These are phyloP conservation scores for Ormyrus nitidulus DNA, from an alignment of 2,888 invertebrate species.

Conservation along the genomic window DNA sequence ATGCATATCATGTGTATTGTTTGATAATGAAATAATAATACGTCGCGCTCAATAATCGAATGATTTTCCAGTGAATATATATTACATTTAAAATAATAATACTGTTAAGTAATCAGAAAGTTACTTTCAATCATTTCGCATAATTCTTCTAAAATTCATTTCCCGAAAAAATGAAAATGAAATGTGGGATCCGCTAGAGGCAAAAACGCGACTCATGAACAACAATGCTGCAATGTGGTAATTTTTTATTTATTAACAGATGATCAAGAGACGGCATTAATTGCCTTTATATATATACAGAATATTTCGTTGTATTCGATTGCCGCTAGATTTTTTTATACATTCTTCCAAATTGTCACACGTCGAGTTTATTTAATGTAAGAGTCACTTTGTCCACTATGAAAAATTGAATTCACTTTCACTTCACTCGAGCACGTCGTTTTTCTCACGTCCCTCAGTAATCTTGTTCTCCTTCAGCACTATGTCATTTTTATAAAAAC, in stretches of 20 bases:
- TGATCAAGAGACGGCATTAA: neutral
- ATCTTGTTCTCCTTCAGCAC: no score
- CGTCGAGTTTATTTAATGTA: no score
- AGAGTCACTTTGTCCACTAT: no score
- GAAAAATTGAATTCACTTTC: no score
- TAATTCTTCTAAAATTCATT: neutral
- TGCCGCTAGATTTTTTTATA: no score
- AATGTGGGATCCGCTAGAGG: neutral
- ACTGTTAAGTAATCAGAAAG: neutral
- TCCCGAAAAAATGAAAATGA: neutral
- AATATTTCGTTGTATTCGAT: conserved; percentile 6
- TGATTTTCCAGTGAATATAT: conserved; percentile 6
- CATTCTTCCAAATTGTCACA: no score
- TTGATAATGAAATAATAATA: conserved; percentile 16
- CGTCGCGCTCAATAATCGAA: conserved; percentile 10
- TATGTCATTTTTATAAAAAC: no score
- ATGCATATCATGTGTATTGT: conserved; percentile 6
- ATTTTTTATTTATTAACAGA: conserved; percentile 47
- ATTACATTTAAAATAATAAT: conserved; percentile 25
- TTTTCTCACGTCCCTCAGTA: no score
- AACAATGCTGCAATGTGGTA: conserved; percentile 8
- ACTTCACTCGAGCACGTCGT: no score
- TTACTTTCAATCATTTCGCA: conserved; percentile 5
- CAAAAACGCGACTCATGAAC: neutral
- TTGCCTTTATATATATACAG: conserved; percentile 19